These are phyloP conservation scores for Masticophis lateralis DNA, from an alignment of 2,797 vertebrate genomes.

Conservation along the genomic window DNA sequence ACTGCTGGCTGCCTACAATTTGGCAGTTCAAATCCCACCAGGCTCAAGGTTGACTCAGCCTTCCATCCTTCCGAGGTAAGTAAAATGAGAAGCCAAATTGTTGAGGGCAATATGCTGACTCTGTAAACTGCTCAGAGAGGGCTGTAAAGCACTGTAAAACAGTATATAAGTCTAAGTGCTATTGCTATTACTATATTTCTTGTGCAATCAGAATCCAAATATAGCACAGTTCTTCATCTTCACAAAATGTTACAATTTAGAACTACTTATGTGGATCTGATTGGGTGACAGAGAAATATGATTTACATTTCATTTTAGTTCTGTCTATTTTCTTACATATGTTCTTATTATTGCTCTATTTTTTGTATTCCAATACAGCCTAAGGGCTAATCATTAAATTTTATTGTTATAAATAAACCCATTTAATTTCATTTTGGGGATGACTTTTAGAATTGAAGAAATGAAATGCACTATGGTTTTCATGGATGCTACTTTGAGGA, in stretches of 20 bases:
- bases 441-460: not conserved
- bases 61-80: too few species aligned
- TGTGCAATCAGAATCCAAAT: not conserved
- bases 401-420: not conserved
- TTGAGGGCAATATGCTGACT: too few species aligned
- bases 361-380: not conserved
- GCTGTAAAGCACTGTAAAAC: too few species aligned
- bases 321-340: not conserved
- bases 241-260: not conserved
- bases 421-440: not conserved
- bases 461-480: not conserved
- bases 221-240: not conserved
- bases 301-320: not conserved
- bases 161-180: too few species aligned
- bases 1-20: too few species aligned
- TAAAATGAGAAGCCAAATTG: too few species aligned
- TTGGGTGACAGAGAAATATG: not conserved
- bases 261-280: not conserved
- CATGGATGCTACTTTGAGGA: not conserved
- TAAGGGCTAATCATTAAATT: not conserved
- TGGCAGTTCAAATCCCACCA: too few species aligned
- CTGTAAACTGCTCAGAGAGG: too few species aligned
- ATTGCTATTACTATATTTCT: not conserved
- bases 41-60: too few species aligned
- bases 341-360: not conserved